Conservation (phyloP, 2,888 invertebrate genomes). For the Protophormia terraenovae region DNA sequence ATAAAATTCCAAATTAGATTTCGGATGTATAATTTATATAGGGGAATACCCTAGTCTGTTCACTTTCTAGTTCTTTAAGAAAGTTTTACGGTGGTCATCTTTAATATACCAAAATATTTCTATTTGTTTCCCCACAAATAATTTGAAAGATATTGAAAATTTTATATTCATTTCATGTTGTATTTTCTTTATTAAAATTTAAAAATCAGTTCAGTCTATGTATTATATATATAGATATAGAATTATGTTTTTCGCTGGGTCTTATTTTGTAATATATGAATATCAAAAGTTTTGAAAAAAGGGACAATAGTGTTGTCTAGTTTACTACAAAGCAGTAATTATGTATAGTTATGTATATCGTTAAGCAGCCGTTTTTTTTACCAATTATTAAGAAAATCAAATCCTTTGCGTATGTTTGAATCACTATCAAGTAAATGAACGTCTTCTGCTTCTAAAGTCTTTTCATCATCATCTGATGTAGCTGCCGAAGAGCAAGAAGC, state of each 20-base stretch:
- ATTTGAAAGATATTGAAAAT: no score
- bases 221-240: conserved; percentile 3
- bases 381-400: conserved; percentile 78
- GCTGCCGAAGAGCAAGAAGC: conserved; percentile 71
- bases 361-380: conserved; percentile 59
- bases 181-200: conserved; percentile 18
- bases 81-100: no score
- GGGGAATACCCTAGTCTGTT: no score
- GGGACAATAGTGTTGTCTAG: background rate
- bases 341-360: background rate
- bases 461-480: conserved; percentile 69
- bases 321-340: conserved; percentile 5
- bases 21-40: no score
- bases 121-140: no score
- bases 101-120: no score
- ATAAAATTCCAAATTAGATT: no score
- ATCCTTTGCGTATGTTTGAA: conserved; percentile 72
- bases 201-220: conserved; percentile 59
- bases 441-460: conserved; percentile 72
- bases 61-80: no score
- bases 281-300: conserved; percentile 28
- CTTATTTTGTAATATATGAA: conserved; percentile 24
- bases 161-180: conserved; percentile 3
- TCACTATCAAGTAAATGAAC: conserved; percentile 72
- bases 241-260: conserved; percentile 52